A percentile compares a stretch with the other conserved stretches of the same genome.
Conservation (phyloP, 2,797 vertebrate species). For the Ptychadena robeensis region DNA sequence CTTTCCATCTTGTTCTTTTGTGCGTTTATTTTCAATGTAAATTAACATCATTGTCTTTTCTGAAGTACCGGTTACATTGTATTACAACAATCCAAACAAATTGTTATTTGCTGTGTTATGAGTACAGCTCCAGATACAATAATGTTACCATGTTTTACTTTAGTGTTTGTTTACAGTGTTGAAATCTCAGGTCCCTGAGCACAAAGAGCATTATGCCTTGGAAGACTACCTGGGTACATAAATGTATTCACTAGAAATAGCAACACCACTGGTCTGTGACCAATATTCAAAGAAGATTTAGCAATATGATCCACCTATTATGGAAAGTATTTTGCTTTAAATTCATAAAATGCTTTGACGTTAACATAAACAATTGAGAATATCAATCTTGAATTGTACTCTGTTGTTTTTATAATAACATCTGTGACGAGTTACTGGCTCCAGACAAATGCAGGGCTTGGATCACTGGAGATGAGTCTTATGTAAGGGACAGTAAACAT, state of each 20-base stretch:
- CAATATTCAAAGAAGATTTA: constrained; percentile 20
- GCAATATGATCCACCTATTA: constrained; percentile 24
- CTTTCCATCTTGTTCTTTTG: constrained; percentile 18
- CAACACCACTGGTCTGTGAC: constrained; percentile 28
- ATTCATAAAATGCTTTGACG: constrained; percentile 1
- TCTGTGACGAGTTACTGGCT: not conserved
- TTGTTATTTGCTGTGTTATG: constrained; percentile 7
- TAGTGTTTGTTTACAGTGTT: constrained; percentile 41
- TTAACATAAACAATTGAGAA: constrained; percentile 2
- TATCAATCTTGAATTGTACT: constrained; percentile 10
- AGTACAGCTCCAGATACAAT: constrained; percentile 1
- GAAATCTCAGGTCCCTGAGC: constrained; percentile 1
- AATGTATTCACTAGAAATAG: not conserved
- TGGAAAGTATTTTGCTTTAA: constrained; percentile 6
- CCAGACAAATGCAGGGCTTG: not conserved
- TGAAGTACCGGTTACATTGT: constrained; percentile 19
- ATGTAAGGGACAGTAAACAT: not conserved
- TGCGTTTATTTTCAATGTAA: constrained; percentile 20
- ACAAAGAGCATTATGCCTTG: constrained; percentile 4
- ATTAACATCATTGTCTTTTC: not conserved
- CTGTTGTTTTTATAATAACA: constrained; percentile 10
- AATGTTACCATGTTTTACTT: constrained; percentile 34
- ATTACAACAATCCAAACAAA: constrained; percentile 31
- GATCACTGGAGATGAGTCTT: not conserved
- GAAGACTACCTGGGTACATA: not conserved